phyloP scores from a whole-genome alignment of 2,113 vertebrate genomes.

The Opisthocomus hoazin region DNA sequence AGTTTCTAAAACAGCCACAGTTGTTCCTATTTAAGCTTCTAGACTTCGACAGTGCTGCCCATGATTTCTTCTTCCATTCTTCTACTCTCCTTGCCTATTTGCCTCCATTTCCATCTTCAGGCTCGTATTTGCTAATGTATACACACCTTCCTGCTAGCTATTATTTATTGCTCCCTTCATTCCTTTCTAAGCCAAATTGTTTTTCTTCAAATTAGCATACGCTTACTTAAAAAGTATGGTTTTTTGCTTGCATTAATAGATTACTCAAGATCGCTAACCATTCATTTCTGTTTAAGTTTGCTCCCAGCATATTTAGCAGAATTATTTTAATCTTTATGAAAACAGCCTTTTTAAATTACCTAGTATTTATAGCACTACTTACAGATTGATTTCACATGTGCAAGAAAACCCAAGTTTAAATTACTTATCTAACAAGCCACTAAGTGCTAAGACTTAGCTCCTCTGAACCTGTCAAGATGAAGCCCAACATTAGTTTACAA shows the following conservation, averaged over 20 bases:
- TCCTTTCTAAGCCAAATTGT: background rate
- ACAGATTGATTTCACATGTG: background rate
- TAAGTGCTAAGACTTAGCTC: background rate
- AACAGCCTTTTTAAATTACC: background rate
- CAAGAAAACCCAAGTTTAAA: background rate
- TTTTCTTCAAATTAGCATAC: background rate
- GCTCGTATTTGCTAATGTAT: background rate
- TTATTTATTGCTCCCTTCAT: background rate
- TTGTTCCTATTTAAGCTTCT: background rate
- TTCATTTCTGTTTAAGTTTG: background rate
- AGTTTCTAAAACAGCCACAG: background rate
- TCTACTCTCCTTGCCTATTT: background rate
- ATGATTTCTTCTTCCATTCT: background rate
- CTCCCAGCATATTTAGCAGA: background rate
- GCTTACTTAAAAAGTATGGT: background rate
- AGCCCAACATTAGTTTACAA: background rate
- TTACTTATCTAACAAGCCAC: background rate
- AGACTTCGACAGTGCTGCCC: background rate
- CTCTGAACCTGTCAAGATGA: background rate
- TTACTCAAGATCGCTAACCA: background rate
- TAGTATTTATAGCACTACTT: background rate
- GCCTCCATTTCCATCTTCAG: background rate
- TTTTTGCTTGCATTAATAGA: background rate
- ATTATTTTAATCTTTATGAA: conserved; percentile 1
- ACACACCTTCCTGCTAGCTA: background rate